Evolutionary conservation across 2,888 invertebrate species (phyloP).

Genomic region (Maniola hyperantus): DNA sequence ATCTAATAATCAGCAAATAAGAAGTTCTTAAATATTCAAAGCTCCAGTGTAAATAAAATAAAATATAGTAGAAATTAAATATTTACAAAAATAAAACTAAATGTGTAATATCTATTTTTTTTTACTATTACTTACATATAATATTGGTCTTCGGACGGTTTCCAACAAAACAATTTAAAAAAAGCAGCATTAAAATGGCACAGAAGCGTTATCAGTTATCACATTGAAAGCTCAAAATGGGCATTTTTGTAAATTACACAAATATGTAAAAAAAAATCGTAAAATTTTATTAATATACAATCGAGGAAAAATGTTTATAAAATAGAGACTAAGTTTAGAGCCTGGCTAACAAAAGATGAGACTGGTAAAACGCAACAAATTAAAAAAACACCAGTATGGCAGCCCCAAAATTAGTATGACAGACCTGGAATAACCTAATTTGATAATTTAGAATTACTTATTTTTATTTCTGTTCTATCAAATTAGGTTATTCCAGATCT

Average conservation of each 20-base stretch:
- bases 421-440: no score
- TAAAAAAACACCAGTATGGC: no score
- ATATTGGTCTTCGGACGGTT: constrained; percentile 50
- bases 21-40: constrained; percentile 1
- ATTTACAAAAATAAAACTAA: constrained; percentile 3
- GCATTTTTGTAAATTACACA: constrained; percentile 55
- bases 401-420: no score
- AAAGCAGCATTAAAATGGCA: constrained; percentile 56
- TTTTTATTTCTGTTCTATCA: no score
- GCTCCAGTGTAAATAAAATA: constrained; percentile 2
- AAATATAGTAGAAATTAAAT: constrained; percentile 1
- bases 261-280: constrained; percentile 23
- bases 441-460: no score
- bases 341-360: no score
- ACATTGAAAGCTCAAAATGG: constrained; percentile 73
- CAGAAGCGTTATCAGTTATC: constrained; percentile 63
- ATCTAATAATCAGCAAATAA: background rate
- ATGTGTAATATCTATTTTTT: constrained; percentile 37
- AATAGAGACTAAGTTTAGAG: background rate
- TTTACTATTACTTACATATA: constrained; percentile 53
- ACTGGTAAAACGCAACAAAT: no score
- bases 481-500: no score
- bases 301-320: constrained; percentile 25
- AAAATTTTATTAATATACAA: constrained; percentile 6
- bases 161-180: constrained; percentile 64